Conservation (phyloP, 2,113 vertebrate genomes). For the Entosphenus tridentatus region DNA sequence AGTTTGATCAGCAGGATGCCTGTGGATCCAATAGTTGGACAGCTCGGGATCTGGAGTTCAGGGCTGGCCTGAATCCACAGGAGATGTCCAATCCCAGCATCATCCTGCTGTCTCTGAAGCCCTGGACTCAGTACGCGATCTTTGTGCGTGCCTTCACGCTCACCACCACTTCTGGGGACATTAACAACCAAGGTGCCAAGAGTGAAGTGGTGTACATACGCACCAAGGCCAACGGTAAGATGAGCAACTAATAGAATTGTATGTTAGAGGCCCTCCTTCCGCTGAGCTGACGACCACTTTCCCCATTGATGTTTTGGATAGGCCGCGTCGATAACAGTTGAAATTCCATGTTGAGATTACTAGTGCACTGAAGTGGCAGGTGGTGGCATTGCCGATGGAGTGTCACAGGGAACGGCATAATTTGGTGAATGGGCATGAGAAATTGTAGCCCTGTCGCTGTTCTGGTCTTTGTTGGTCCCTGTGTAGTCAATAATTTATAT, state of each 20-base stretch:
- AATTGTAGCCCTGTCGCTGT: too few species aligned
- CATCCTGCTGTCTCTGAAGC: constrained; percentile 26
- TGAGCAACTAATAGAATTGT: background rate
- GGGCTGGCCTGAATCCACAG: background rate
- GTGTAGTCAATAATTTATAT: too few species aligned
- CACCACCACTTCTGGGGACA: constrained; percentile 27
- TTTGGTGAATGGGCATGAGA: too few species aligned
- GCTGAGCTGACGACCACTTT: too few species aligned
- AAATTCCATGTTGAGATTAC: too few species aligned
- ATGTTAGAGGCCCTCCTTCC: too few species aligned
- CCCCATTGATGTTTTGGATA: too few species aligned
- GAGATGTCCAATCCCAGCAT: constrained; percentile 24
- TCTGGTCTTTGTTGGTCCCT: too few species aligned
- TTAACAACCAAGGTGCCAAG: constrained; percentile 32
- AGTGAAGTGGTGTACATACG: constrained; percentile 35
- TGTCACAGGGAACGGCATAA: too few species aligned
- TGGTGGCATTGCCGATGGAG: too few species aligned
- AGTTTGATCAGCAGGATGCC: constrained; percentile 32
- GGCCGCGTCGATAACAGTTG: too few species aligned
- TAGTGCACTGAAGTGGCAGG: too few species aligned
- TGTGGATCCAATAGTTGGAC: constrained; percentile 40
- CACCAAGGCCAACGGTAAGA: constrained; percentile 31
- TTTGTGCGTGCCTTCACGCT: constrained; percentile 37
- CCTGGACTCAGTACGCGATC: constrained; percentile 43
- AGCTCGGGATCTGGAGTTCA: constrained; percentile 29